Base-by-base conservation (phyloP, 2,888 invertebrate genomes). In the Mesorhabditis belari region DNA sequence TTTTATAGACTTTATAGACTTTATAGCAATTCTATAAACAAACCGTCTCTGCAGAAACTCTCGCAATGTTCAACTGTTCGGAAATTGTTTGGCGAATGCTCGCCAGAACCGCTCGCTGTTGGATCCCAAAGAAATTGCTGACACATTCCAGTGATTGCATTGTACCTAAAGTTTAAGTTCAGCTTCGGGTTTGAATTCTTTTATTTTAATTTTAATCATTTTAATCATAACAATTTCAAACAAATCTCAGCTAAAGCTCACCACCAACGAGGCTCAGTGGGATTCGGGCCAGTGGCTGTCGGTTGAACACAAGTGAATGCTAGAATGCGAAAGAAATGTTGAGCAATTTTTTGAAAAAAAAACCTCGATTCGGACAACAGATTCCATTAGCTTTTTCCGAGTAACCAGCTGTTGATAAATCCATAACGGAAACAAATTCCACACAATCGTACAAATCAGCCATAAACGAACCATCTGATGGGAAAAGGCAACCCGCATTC, bases 121-220 rank as follows among this genome's bases (percentile, higher is more conserved):
- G 73, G 74, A 65, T 74, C 74, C 74, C 74, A 74, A 19, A 74
- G 63, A 58, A 74, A 74, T 44, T 74, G 74, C 50, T 73, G 73
- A 49, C 74, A 74, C 65, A 73, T 70, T 28, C 74, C 74, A 19
- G 65, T 64, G 17, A 64, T 58, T 4, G 58, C 50, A 49, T 63
- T 64, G 24, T 58, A 67, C 59, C 59, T 19, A 65, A 64, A 35
- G n/a, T 35, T 9, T 35, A n/a, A n/a, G 12, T 35, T 35, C 44
- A 17, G 12, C n/a, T 17, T 35, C 44, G 44, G 44, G 12, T 35
- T 35, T n/a, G 12, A 35, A 35, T 9, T n/a, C n/a, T n/a, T 9
- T 35, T 35, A n/a, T 35, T n/a, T n/a, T n/a, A n/a, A n/a, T n/a
- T n/a, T n/a, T 61, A 9, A 6, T 35, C 35, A 9, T 17, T 35